A percentile compares a stretch with the other conserved stretches of the same genome.
phyloP scores from a whole-genome alignment of 2,113 vertebrate genomes.

The Protomyctophum bolini region DNA sequence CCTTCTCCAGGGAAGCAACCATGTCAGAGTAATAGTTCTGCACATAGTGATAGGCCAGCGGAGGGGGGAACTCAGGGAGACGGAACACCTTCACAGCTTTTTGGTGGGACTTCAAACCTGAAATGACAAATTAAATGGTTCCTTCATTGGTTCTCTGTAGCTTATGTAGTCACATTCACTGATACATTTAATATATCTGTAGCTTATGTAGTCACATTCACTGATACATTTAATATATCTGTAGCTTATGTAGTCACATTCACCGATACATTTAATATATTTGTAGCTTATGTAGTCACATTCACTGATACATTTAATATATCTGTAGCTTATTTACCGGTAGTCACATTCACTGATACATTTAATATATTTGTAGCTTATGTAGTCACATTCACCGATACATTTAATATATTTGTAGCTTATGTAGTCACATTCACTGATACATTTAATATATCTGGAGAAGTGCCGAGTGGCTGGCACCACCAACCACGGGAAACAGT shows the following conservation, averaged over 20 bases:
- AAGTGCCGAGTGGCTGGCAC: no score
- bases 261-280: background rate
- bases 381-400: background rate
- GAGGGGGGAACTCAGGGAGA: conserved; percentile 91
- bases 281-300: background rate
- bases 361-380: background rate
- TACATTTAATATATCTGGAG: background rate
- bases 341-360: background rate
- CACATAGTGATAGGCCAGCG: conserved; percentile 85
- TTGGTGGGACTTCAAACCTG: conserved; percentile 73
- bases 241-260: background rate
- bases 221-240: background rate
- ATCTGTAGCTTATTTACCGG: background rate
- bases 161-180: background rate
- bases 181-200: background rate
- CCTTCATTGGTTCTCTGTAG: background rate
- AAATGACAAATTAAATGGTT: background rate
- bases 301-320: background rate
- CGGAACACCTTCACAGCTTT: conserved; percentile 81
- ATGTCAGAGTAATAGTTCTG: conserved; percentile 88
- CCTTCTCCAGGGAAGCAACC: conserved; percentile 81
- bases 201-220: background rate
- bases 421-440: background rate
- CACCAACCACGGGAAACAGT: no score
- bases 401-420: background rate